Evolutionary conservation across 2,113 vertebrate genomes (phyloP), one percentile per base, ranked within the genome.

Genomic region (Noturus placidus): DNA sequence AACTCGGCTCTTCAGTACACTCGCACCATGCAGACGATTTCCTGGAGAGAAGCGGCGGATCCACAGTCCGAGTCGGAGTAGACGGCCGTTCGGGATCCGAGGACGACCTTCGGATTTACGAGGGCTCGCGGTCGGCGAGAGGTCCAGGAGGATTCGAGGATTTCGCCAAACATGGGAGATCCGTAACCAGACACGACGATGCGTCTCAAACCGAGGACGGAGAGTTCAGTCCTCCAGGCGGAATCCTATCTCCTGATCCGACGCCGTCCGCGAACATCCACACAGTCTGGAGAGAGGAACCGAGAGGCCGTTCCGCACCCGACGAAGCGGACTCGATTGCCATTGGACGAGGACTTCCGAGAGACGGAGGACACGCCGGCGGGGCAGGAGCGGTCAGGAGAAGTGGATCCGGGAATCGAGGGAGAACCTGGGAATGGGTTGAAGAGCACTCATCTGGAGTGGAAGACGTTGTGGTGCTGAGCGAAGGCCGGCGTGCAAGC

Each of bases 1-100:
- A 88, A 10, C 69, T 54, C 6, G 86, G 90, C 10, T 82, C 87
- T 74, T 90, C 81, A 38, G 38, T 38, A 30, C 69, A 87, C 50
- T n/a, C 33, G 8, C 81, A 54, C 27, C 61, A 33, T 3, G 65
- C 80, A 42, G 61, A 19, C 25, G 87, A 72, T 30, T 35, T 15
- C 59, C 30, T 56, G 19, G 30, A 35, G 42, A 79, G 54, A 59
- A 46, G 52, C 46, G 33, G 59, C 42, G 67, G 69, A 6, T 70
- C 87, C 27, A 6, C 33, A 7, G 2, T 77, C 15, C 30, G 42
- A 83, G 30, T 80, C 33, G 38, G 50, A 69, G 33, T 52, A 30
- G 86, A 72, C 19, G 46, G 33, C 3, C 1, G 33, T 4, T 27
- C 74, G 6, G 59, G 30, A 42, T 67, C 78, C 38, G 13, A 38